These are phyloP conservation scores for Drosophila stalkeri DNA, from an alignment of 2,888 invertebrate genomes.

Conservation along the genomic window DNA sequence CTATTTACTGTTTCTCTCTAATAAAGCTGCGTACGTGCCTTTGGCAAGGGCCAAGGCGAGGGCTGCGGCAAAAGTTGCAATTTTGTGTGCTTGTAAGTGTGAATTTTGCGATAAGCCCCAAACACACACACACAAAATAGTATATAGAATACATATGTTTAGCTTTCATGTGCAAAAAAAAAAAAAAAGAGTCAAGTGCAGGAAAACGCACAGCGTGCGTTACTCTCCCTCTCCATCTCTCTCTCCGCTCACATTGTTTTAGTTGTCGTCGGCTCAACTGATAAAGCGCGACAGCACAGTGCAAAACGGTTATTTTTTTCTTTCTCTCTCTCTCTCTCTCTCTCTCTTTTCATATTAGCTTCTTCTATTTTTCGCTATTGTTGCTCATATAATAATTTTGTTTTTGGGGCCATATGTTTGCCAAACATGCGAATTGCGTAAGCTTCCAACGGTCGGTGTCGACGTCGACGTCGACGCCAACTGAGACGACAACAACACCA, in stretches of 20 bases:
- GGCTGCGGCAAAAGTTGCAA: constrained; percentile 10
- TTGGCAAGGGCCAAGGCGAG: constrained; percentile 4
- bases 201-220: constrained; percentile 28
- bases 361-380: constrained; percentile 4
- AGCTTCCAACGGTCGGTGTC: constrained; percentile 31
- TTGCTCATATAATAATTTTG: constrained; percentile 16
- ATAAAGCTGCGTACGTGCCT: constrained; percentile 56
- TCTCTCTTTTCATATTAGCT: constrained; percentile 3
- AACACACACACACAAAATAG: too few species aligned
- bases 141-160: neutral
- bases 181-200: constrained; percentile 28
- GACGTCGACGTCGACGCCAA: neutral
- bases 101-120: constrained; percentile 17
- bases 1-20: constrained; percentile 10
- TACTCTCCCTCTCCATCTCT: neutral
- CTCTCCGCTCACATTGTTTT: neutral
- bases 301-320: neutral
- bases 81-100: too few species aligned
- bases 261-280: constrained; percentile 11
- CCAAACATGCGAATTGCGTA: constrained; percentile 76
- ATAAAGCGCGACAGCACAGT: constrained; percentile 22
- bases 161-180: neutral
- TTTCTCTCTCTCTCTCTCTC: neutral
- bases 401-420: constrained; percentile 60
- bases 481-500: neutral